Evolutionary conservation across 2,113 vertebrate species (phyloP).

Genomic region (Malurus melanocephalus): DNA sequence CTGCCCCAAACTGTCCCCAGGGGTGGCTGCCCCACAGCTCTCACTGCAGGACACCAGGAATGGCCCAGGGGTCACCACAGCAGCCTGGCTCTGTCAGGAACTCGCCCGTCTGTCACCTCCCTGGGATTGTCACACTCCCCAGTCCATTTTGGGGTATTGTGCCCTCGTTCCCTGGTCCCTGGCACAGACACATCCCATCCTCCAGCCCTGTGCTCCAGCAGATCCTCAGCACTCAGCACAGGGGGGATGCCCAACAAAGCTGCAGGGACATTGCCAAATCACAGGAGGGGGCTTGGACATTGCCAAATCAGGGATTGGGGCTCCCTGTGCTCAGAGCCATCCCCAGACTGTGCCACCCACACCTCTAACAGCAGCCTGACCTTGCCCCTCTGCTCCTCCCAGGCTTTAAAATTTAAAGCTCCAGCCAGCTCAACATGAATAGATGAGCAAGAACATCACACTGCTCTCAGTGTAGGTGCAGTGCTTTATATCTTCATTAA

Average conservation of each 20-base stretch:
- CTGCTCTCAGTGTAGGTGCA: conserved; percentile 62
- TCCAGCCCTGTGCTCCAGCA: background rate
- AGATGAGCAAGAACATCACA: conserved; percentile 56
- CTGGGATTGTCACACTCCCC: background rate
- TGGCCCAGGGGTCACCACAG: background rate
- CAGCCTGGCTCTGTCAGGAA: fast-evolving
- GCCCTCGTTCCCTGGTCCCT: fast-evolving
- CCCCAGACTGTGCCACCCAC: background rate
- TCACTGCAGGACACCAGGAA: fast-evolving
- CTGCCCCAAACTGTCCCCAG: fast-evolving
- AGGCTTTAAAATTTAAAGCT: conserved; percentile 59
- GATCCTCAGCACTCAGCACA: fast-evolving
- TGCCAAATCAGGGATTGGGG: background rate
- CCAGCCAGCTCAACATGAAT: conserved; percentile 44
- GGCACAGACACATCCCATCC: fast-evolving
- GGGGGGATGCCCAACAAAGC: background rate
- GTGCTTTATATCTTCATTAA: conserved; percentile 72
- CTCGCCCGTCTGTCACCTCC: fast-evolving
- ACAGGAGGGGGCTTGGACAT: no score
- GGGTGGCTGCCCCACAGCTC: no score
- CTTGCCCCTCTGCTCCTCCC: conserved; percentile 39
- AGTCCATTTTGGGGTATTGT: fast-evolving
- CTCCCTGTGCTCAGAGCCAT: background rate
- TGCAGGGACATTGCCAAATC: fast-evolving
- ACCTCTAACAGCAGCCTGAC: conserved; percentile 39